Evolutionary conservation across 2,797 vertebrate genomes (phyloP), one percentile per base, ranked within the genome.

Genomic region (Takifugu rubripes): DNA sequence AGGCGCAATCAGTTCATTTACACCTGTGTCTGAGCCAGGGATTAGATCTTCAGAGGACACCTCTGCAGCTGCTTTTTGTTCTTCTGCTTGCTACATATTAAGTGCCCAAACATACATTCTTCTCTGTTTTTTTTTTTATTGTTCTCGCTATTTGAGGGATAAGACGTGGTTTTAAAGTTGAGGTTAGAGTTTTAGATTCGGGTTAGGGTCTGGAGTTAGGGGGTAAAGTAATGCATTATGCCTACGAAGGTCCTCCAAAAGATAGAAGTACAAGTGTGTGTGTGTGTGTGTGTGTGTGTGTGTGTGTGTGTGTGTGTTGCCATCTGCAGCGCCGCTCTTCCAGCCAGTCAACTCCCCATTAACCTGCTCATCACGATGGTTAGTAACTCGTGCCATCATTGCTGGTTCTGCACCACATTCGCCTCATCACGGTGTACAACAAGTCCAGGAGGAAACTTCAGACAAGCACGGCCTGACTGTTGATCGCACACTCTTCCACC

Each of bases 351-450:
- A 63, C 46, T 52, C 72, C 58, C 66, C 69, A 71, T 68, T 73
- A 68, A 59, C 69, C 70, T 78, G 81, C 79, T 57, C 74, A 68
- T 63, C 69, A 71, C 77, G 72, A 70, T 71, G 85, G 88, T 88
- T 86, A 84, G 83, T 78, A 79, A 86, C 77, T 89, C 77, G 81
- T 84, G 83, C 84, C 77, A 77, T 77, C 76, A 80, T 85, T 81
- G 81, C 78, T 81, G 82, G 83, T 84, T 87, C 82, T 74, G 81
- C 70, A 72, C 77, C 67, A 77, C 76, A 78, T 68, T 72, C 61
- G 3, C 2, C 9, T 33, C 31, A 33, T 33, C 31, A 33, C 69
- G 12, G 56, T 52, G 40, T 40, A 31, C 70, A 71, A 81, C 87
- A 87, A 84, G 80, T 87, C 84, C 66, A 56, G 65, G 31, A 10